These are phyloP conservation scores for Ophonus ardosiacus DNA, from an alignment of 2,888 invertebrate genomes.

Conservation along the genomic window DNA sequence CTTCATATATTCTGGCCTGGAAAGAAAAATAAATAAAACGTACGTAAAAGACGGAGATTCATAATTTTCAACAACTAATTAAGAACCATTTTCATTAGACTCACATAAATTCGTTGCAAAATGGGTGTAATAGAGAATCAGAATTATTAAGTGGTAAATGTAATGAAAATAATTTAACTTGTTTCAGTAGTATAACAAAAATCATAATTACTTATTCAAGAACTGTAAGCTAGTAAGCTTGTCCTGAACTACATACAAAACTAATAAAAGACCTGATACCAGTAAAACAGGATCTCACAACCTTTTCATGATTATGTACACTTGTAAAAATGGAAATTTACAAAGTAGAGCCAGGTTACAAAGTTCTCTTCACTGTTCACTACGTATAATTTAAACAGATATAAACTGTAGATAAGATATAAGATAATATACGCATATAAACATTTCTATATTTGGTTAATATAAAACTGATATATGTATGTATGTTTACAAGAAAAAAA, in stretches of 20 bases:
- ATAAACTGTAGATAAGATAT: neutral
- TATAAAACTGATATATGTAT: neutral
- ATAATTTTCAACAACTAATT: neutral
- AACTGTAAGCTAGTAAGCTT: neutral
- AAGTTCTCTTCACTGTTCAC: neutral
- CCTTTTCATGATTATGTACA: neutral
- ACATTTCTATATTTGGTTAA: neutral
- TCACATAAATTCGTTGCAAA: neutral
- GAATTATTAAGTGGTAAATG: neutral
- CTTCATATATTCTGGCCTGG: neutral
- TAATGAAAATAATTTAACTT: conserved; percentile 5
- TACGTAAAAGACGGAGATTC: neutral
- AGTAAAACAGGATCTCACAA: conserved; percentile 10
- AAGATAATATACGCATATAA: neutral
- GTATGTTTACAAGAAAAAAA: neutral
- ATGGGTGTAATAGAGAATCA: neutral
- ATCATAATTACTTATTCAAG: conserved; percentile 12
- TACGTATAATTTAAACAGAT: neutral
- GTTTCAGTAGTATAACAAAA: neutral
- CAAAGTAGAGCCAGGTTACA: neutral
- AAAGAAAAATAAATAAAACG: neutral
- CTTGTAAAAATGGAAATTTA: neutral
- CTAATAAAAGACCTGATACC: conserved; percentile 15
- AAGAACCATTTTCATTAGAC: neutral
- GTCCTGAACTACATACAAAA: conserved; percentile 1